Conservation (phyloP, 2,888 invertebrate species). For the Cantharis nigra region DNA sequence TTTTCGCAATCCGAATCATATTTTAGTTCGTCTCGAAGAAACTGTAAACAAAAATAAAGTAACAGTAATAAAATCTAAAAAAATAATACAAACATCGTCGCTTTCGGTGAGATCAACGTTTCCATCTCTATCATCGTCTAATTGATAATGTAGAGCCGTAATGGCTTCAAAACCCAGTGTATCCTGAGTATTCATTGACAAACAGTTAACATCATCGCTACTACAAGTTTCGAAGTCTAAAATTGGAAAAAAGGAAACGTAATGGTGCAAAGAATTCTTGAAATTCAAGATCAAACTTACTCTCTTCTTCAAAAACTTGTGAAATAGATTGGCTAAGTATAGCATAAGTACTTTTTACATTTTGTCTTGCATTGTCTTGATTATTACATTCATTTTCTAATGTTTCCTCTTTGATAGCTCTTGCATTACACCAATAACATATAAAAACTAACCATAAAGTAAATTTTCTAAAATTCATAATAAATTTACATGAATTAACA, state of each 20-base stretch:
- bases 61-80: background rate
- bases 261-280: background rate
- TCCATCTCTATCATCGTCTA: constrained; percentile 98
- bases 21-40: constrained; percentile 93
- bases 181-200: constrained; percentile 74
- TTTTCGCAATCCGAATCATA: constrained; percentile 93
- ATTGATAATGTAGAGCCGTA: constrained; percentile 85
- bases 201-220: constrained; percentile 76
- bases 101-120: constrained; percentile 97
- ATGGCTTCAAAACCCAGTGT: constrained; percentile 92
- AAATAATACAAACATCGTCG: constrained; percentile 80
- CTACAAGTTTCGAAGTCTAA: constrained; percentile 57
- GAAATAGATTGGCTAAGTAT: constrained; percentile 63
- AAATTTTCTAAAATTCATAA: constrained; percentile 41
- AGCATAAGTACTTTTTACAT: constrained; percentile 54
- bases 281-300: constrained; percentile 54
- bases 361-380: constrained; percentile 26
- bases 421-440: constrained; percentile 44
- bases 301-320: constrained; percentile 63
- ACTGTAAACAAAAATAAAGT: constrained; percentile 64
- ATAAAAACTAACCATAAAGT: constrained; percentile 51
- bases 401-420: constrained; percentile 32
- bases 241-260: constrained; percentile 7
- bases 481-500: constrained; percentile 21
- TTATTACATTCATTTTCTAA: constrained; percentile 27